Evolutionary conservation across 1,140 invertebrate species (phyloP).

Genomic region (Heterodera schachtii): DNA sequence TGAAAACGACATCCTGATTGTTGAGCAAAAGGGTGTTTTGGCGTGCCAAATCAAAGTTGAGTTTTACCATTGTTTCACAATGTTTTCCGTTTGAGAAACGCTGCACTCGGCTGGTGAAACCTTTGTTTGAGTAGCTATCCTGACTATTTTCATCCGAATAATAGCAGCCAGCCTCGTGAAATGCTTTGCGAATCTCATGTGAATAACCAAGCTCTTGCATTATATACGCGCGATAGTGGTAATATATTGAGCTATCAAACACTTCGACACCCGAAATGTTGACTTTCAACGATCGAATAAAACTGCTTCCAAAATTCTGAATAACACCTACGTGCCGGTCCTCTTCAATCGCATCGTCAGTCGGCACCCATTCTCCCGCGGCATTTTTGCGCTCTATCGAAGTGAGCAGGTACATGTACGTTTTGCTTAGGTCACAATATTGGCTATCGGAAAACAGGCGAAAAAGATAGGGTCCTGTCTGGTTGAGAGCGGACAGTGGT

Average conservation of each 20-base stretch:
- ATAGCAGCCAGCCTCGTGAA: conserved; percentile 16
- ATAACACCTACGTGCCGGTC: background rate
- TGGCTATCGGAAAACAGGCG: conserved; percentile 4
- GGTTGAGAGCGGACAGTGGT: conserved; percentile 1
- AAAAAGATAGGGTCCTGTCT: conserved; percentile 16
- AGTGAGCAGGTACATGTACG: background rate
- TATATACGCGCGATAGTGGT: background rate
- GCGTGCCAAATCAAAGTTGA: conserved; percentile 39
- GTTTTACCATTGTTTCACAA: conserved; percentile 3
- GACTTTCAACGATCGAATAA: background rate
- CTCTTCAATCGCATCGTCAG: background rate
- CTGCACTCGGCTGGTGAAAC: background rate
- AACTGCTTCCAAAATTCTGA: conserved; percentile 8
- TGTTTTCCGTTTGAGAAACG: background rate
- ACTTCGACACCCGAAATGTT: background rate
- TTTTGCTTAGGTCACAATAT: background rate
- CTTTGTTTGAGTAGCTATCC: background rate
- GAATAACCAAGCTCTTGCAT: background rate
- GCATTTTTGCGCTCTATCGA: background rate
- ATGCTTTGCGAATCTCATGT: background rate
- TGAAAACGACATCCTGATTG: conserved; percentile 34
- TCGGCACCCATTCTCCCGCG: conserved; percentile 1
- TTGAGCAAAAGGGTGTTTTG: conserved; percentile 24
- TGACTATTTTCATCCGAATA: background rate
- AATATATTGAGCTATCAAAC: conserved; percentile 5